Evolutionary conservation across 35 echinoderm and acorn worm genomes (phyloP).

Genomic region (Holothuria glaberrima): DNA sequence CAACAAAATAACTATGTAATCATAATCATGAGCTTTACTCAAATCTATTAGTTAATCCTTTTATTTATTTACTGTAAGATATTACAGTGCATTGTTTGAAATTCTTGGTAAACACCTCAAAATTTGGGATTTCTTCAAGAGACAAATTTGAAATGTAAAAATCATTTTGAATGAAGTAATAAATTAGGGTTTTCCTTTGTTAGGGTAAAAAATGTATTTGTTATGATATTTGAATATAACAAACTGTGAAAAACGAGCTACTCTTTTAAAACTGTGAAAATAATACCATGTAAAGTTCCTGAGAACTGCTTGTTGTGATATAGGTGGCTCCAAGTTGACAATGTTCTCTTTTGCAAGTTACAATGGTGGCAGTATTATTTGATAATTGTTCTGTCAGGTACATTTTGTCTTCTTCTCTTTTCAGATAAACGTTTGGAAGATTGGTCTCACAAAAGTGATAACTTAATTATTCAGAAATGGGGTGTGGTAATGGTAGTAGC

Average conservation of each 20-base stretch:
- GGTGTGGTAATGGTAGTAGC: not conserved
- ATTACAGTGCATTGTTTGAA: too few relatives aligned
- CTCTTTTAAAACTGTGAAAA: not conserved
- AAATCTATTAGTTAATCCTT: too few relatives aligned
- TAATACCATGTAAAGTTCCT: not conserved
- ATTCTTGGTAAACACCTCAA: too few relatives aligned
- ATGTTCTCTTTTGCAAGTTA: not conserved
- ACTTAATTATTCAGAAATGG: not conserved
- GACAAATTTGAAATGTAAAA: too few relatives aligned
- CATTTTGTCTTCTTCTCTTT: not conserved
- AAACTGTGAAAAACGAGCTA: not conserved
- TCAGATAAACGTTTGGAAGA: not conserved
- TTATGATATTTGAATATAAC: not conserved
- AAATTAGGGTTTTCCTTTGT: too few relatives aligned
- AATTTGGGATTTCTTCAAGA: too few relatives aligned
- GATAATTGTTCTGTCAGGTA: not conserved
- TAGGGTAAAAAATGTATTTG: not conserved
- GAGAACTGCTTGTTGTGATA: not conserved
- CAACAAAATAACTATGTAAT: too few relatives aligned
- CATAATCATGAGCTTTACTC: too few relatives aligned
- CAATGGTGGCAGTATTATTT: not conserved
- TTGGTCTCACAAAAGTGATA: not conserved
- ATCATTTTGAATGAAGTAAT: too few relatives aligned
- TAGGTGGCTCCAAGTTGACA: too few relatives aligned
- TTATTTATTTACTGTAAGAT: too few relatives aligned